Conservation (phyloP, 2,113 vertebrate genomes). For the Coracopsis vasa region DNA sequence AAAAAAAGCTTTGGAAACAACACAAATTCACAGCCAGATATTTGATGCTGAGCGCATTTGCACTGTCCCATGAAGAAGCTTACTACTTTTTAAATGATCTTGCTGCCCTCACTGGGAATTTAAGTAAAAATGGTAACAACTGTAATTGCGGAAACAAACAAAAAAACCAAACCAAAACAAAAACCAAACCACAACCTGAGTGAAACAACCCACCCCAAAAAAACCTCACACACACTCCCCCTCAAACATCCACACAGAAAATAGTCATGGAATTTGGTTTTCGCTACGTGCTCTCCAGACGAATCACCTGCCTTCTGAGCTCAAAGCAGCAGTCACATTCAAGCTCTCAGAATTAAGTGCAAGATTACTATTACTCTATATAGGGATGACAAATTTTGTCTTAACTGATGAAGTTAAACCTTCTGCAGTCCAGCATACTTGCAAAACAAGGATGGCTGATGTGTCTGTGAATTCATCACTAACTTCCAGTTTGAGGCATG, state of each 20-base stretch:
- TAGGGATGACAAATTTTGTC: background rate
- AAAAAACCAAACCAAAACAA: background rate
- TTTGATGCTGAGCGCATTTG: background rate
- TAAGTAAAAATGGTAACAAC: background rate
- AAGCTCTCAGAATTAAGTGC: background rate
- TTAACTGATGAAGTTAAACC: background rate
- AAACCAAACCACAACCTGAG: background rate
- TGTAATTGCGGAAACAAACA: background rate
- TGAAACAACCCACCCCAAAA: background rate
- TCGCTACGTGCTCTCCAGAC: background rate
- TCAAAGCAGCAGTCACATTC: background rate
- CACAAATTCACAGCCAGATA: background rate
- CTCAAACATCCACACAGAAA: background rate
- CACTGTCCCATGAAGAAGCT: background rate
- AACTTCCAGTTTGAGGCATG: background rate
- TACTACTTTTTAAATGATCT: background rate
- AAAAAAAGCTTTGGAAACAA: background rate
- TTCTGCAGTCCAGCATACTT: background rate
- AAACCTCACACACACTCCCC: accelerated
- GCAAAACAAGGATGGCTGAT: background rate
- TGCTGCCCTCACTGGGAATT: background rate
- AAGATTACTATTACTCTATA: background rate
- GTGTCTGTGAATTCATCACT: accelerated
- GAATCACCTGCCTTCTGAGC: background rate
- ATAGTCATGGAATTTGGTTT: background rate